A percentile compares a stretch with the other conserved stretches of the same genome.
These are phyloP conservation scores for Corella eumyota DNA, from an alignment of 23 tunicate genomes.

Conservation along the genomic window DNA sequence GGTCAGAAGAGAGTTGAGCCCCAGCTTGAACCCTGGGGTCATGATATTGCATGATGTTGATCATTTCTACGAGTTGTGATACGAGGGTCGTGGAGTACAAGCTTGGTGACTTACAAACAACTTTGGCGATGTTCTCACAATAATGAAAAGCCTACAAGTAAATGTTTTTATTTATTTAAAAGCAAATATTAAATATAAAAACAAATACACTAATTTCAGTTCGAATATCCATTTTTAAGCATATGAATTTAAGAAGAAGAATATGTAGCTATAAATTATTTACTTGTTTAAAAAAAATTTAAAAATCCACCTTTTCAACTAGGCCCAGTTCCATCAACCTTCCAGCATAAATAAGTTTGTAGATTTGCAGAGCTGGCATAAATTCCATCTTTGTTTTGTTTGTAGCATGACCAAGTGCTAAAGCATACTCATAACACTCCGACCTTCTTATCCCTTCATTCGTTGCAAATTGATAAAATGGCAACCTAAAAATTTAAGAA, in stretches of 20 bases:
- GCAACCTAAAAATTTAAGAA: conserved; percentile 33
- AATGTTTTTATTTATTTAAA: background rate
- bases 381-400: background rate
- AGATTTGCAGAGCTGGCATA: conserved; percentile 52
- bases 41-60: conserved; percentile 47
- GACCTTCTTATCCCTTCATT: conserved; percentile 60
- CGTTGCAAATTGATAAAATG: conserved; percentile 55
- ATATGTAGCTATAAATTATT: background rate
- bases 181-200: no score
- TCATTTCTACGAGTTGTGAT: conserved; percentile 29
- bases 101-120: conserved; percentile 31
- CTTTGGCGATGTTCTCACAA: conserved; percentile 70
- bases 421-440: conserved; percentile 93
- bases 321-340: conserved; percentile 80
- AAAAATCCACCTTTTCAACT: conserved; percentile 41
- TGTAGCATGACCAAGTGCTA: conserved; percentile 38
- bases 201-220: background rate
- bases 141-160: conserved; percentile 82
- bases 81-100: conserved; percentile 56
- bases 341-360: conserved; percentile 89
- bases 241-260: no score
- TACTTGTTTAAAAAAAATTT: background rate
- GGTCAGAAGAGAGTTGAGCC: conserved; percentile 23
- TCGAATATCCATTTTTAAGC: background rate
- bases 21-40: conserved; percentile 70